These are phyloP conservation scores for Urophycis tenuis DNA, from an alignment of 2,797 vertebrate species.

Conservation along the genomic window DNA sequence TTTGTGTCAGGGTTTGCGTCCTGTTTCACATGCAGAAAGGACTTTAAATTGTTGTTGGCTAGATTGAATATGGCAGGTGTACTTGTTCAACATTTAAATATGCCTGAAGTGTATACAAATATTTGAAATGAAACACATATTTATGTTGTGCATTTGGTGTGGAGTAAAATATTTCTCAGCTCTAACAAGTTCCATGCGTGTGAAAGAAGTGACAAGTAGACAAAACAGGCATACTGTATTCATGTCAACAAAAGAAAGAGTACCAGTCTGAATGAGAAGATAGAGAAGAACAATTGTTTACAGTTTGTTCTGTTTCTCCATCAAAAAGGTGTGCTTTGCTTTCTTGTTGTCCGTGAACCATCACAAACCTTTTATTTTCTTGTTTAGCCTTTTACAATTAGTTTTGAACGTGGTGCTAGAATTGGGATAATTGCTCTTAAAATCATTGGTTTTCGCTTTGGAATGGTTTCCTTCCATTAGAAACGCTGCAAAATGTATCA, in stretches of 20 bases:
- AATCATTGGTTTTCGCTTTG: no score
- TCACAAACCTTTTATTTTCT: not conserved
- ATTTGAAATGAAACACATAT: not conserved
- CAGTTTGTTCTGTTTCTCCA: not conserved
- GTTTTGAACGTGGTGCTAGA: not conserved
- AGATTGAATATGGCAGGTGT: not conserved
- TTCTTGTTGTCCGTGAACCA: not conserved
- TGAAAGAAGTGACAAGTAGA: not conserved
- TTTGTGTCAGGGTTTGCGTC: not conserved
- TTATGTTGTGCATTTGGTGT: not conserved
- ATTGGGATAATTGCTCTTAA: not conserved
- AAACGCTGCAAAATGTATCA: not conserved
- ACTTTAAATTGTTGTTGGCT: not conserved
- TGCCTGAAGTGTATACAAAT: not conserved
- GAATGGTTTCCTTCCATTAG: no score
- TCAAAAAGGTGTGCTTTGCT: not conserved
- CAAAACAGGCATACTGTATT: not conserved
- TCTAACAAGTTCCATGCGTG: not conserved
- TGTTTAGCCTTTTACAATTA: not conserved
- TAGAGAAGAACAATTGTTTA: not conserved
- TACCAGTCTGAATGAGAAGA: not conserved
- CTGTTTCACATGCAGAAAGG: not conserved
- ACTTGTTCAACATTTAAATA: not conserved
- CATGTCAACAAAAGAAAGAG: not conserved
- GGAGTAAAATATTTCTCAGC: not conserved